Conservation (phyloP, 2,888 invertebrate genomes). For the Drosophila sordidula region DNA sequence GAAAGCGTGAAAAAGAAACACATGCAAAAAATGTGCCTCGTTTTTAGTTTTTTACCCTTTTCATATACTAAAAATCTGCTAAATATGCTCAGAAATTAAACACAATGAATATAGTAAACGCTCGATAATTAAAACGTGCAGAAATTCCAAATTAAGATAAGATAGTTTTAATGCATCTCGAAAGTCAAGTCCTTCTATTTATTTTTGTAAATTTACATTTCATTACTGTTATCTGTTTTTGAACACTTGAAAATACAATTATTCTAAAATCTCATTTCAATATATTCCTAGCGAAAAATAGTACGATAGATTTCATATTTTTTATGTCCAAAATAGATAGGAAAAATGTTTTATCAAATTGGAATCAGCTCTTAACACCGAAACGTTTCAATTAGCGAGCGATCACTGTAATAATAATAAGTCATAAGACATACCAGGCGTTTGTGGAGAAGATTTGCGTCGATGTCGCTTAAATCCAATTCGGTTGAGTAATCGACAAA, state of each 20-base stretch:
- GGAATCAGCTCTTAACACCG: background rate
- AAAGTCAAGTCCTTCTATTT: too few species aligned
- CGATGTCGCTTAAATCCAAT: slow-evolving; percentile 60
- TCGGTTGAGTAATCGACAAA: slow-evolving; percentile 42
- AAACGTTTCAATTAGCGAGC: slow-evolving; percentile 7
- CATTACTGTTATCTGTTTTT: too few species aligned
- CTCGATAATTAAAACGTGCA: background rate
- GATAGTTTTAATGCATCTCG: background rate
- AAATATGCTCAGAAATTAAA: slow-evolving; percentile 35
- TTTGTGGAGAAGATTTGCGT: slow-evolving; percentile 25
- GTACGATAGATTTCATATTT: too few species aligned
- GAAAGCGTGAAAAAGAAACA: slow-evolving; percentile 12
- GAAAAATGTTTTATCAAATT: background rate
- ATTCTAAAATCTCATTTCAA: too few species aligned
- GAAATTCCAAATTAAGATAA: background rate
- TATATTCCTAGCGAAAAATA: too few species aligned
- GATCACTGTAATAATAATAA: slow-evolving; percentile 17
- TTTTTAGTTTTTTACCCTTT: slow-evolving; percentile 9
- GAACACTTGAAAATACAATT: too few species aligned
- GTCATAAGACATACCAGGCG: slow-evolving; percentile 59
- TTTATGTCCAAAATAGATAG: background rate
- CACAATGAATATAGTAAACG: slow-evolving; percentile 1
- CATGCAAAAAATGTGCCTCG: slow-evolving; percentile 31
- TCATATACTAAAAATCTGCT: slow-evolving; percentile 34
- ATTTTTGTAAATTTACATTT: too few species aligned